Evolutionary conservation across 2,888 invertebrate species (phyloP).

Genomic region (Fragum whitleyi): DNA sequence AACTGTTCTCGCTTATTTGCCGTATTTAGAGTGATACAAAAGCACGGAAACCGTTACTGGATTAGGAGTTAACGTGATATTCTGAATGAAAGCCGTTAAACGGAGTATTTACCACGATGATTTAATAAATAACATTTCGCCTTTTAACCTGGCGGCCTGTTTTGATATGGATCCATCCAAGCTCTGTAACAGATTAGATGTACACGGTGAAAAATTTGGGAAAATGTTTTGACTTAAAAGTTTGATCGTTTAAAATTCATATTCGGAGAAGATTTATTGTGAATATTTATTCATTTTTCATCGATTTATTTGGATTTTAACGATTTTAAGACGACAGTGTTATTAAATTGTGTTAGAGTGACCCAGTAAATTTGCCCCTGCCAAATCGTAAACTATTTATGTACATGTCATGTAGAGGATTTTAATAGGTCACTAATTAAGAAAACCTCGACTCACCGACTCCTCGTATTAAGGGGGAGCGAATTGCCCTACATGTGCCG

Average conservation of each 20-base stretch:
- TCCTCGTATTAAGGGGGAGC: not conserved
- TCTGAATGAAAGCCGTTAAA: not conserved
- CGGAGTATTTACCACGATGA: not conserved
- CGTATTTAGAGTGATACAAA: not conserved
- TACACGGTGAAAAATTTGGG: constrained; percentile 3
- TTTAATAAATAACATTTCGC: constrained; percentile 13
- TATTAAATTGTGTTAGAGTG: not conserved
- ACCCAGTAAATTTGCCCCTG: constrained; percentile 24
- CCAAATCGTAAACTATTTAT: constrained; percentile 19
- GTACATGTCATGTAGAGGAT: constrained; percentile 16
- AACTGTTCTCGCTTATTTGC: not conserved
- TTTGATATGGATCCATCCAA: constrained; percentile 5
- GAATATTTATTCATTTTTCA: not conserved
- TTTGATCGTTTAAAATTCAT: constrained; percentile 2
- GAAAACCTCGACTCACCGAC: constrained; percentile 11
- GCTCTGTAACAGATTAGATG: constrained; percentile 5
- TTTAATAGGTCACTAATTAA: constrained; percentile 26
- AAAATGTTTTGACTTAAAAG: constrained; percentile 13
- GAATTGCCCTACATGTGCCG: not conserved
- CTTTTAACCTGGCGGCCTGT: constrained; percentile 16
- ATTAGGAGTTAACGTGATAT: not conserved
- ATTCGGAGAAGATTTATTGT: not conserved
- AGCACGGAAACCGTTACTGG: not conserved
- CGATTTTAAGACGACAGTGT: not conserved
- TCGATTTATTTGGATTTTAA: not conserved